Conservation (phyloP, 1,140 invertebrate species). For the Arion vulgaris region DNA sequence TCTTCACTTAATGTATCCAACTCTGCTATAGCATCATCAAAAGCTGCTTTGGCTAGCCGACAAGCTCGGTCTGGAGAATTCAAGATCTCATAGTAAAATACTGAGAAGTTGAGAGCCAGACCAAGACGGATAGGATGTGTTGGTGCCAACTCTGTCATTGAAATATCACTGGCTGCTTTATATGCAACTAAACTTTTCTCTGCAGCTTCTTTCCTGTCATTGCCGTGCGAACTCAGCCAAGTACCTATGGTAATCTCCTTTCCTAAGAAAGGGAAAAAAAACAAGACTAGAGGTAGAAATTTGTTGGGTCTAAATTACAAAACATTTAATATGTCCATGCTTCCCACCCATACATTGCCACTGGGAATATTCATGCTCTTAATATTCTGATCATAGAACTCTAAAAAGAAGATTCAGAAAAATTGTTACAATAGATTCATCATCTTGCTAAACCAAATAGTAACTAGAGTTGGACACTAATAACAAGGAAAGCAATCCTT, state of each 20-base stretch:
- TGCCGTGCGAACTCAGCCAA: constrained; percentile 95
- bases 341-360: too few relatives aligned
- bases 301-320: background rate
- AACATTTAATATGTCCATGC: background rate
- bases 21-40: constrained; percentile 98
- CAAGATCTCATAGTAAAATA: constrained; percentile 99
- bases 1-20: constrained; percentile 97
- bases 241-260: constrained; percentile 97
- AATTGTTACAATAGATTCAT: too few relatives aligned
- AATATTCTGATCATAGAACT: background rate
- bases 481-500: too few relatives aligned
- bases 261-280: constrained; percentile 72
- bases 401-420: background rate
- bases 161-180: constrained; percentile 96
- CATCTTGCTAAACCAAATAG: too few relatives aligned
- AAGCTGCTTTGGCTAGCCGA: constrained; percentile 79
- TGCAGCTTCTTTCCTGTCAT: constrained; percentile 93
- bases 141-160: constrained; percentile 93
- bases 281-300: background rate
- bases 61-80: constrained; percentile 87
- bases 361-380: too few relatives aligned
- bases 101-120: constrained; percentile 93
- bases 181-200: constrained; percentile 96
- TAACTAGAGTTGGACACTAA: too few relatives aligned
- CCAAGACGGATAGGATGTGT: constrained; percentile 92